These are phyloP conservation scores for Parnassius apollo DNA, from an alignment of 2,888 invertebrate genomes.

Conservation along the genomic window DNA sequence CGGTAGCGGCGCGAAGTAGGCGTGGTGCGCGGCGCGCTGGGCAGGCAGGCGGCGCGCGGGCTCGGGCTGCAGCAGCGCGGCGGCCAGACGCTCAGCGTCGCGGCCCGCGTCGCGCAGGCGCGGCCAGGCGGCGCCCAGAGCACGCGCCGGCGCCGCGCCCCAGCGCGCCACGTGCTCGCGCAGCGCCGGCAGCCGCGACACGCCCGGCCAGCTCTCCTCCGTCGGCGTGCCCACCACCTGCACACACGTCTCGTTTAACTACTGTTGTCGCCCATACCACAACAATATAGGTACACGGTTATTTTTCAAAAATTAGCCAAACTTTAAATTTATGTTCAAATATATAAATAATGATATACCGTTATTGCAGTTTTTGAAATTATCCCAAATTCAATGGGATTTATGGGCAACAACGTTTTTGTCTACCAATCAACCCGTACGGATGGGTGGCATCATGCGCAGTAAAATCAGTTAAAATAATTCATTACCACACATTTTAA, in stretches of 20 bases:
- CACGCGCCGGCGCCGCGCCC: constrained; percentile 87
- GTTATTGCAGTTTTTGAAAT: too few relatives aligned
- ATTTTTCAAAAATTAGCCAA: too few relatives aligned
- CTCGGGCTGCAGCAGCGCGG: constrained; percentile 91
- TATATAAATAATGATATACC: too few relatives aligned
- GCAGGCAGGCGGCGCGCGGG: constrained; percentile 94
- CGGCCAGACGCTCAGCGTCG: constrained; percentile 94
- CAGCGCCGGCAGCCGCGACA: constrained; percentile 92
- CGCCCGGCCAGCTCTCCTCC: constrained; percentile 96
- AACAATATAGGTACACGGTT: too few relatives aligned
- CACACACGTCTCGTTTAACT: constrained; percentile 1
- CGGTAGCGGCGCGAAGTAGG: constrained; percentile 95
- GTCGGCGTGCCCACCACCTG: constrained; percentile 96
- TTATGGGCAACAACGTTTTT: too few relatives aligned
- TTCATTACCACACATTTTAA: too few relatives aligned
- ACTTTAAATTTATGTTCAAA: too few relatives aligned
- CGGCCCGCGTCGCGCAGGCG: constrained; percentile 92
- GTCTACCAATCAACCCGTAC: too few relatives aligned
- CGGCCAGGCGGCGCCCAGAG: constrained; percentile 93
- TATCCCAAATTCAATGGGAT: too few relatives aligned
- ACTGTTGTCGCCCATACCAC: too few relatives aligned
- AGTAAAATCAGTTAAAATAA: too few relatives aligned
- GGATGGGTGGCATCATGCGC: too few relatives aligned
- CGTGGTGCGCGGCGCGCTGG: constrained; percentile 91
- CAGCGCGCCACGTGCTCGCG: constrained; percentile 82